phyloP scores from a whole-genome alignment of 1,140 invertebrate genomes.

The Octopus bimaculoides region DNA sequence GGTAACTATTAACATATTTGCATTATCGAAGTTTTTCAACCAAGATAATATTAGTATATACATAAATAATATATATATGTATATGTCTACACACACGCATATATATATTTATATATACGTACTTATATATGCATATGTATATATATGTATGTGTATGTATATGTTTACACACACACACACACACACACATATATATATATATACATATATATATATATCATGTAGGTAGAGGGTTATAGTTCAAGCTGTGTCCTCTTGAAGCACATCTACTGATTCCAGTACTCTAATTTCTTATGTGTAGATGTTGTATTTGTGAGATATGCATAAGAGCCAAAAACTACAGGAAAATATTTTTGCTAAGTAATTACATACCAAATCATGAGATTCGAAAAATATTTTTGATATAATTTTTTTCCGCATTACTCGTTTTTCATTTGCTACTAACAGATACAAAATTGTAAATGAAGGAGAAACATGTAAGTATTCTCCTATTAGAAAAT shows the following conservation, averaged over 20 bases:
- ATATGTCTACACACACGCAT: no score
- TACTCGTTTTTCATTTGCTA: no score
- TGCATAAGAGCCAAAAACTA: background rate
- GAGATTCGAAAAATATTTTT: background rate
- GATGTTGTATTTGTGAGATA: background rate
- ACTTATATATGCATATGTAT: background rate
- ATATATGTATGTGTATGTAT: background rate
- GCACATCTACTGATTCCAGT: no score
- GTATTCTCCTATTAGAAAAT: no score
- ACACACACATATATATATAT: background rate
- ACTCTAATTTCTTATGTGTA: no score
- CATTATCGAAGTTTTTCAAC: no score
- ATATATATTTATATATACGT: background rate
- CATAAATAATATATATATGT: no score
- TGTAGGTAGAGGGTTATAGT: background rate
- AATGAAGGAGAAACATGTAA: no score
- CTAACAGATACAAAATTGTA: no score
- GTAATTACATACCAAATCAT: background rate
- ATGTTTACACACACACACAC: background rate
- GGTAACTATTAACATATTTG: no score
- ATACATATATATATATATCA: background rate
- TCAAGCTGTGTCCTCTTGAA: background rate
- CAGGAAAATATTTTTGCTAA: background rate
- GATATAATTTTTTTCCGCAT: no score
- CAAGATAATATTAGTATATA: no score